Percentiles rank a stretch among this genome's conserved stretches.
These are phyloP conservation scores for Diabrotica virgifera DNA, from an alignment of 1,140 invertebrate genomes.

Conservation along the genomic window DNA sequence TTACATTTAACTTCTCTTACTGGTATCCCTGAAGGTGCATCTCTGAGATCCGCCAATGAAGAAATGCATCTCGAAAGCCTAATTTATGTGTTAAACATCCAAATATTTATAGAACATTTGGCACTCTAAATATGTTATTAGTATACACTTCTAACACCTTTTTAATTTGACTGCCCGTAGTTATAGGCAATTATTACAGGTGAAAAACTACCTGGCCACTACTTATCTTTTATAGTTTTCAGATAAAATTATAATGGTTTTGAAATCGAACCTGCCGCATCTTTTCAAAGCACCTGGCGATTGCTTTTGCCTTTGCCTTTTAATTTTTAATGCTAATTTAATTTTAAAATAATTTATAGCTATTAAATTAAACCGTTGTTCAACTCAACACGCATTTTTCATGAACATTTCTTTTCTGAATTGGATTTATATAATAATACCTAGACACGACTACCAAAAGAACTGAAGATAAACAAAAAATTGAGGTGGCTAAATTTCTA, in stretches of 20 bases:
- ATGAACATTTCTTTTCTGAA: not conserved
- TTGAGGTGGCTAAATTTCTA: too few relatives aligned
- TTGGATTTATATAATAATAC: too few relatives aligned
- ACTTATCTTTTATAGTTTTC: slow-evolving; percentile 18
- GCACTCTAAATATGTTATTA: slow-evolving; percentile 21
- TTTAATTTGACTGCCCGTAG: slow-evolving; percentile 18
- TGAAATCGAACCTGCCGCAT: slow-evolving; percentile 21
- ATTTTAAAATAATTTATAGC: slow-evolving; percentile 21
- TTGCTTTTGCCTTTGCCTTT: slow-evolving; percentile 17
- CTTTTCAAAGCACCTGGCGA: slow-evolving; percentile 14
- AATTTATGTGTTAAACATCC: slow-evolving; percentile 19
- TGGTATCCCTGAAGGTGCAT: not conserved
- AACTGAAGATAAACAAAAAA: too few relatives aligned
- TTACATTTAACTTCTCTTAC: too few relatives aligned
- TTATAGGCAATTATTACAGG: slow-evolving; percentile 21
- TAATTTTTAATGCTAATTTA: slow-evolving; percentile 19
- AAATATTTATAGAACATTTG: slow-evolving; percentile 22
- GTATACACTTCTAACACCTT: slow-evolving; percentile 21
- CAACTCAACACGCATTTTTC: slow-evolving; percentile 17
- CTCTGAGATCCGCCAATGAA: not conserved
- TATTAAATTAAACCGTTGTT: slow-evolving; percentile 20
- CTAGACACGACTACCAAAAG: too few relatives aligned
- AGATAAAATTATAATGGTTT: slow-evolving; percentile 19
- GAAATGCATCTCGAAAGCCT: not conserved
- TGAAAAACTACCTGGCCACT: slow-evolving; percentile 17